phyloP scores from a whole-genome alignment of 2,888 invertebrate species.

The Synanthedon myopaeformis region DNA sequence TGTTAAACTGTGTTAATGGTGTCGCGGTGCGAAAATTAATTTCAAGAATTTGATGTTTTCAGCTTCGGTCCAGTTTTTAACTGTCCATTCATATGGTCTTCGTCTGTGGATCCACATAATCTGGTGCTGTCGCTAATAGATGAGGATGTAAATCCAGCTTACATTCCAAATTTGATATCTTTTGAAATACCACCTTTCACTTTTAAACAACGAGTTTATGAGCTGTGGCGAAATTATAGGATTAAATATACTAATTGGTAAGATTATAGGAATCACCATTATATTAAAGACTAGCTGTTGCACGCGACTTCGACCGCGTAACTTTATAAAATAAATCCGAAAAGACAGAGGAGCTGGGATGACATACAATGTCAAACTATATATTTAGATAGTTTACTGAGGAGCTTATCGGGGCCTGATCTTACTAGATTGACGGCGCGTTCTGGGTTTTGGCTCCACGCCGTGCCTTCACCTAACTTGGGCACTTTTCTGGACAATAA shows the following conservation, averaged over 20 bases:
- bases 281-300: not conserved
- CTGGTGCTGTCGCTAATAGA: slow-evolving; percentile 26
- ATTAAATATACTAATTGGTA: not conserved
- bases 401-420: too few species aligned
- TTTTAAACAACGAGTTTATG: slow-evolving; percentile 26
- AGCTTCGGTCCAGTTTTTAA: slow-evolving; percentile 33
- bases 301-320: too few species aligned
- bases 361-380: too few species aligned
- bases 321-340: too few species aligned
- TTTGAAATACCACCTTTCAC: slow-evolving; percentile 22
- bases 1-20: too few species aligned
- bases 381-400: too few species aligned
- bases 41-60: not conserved
- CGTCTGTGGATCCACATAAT: slow-evolving; percentile 30
- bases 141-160: slow-evolving; percentile 31
- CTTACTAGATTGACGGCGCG: too few species aligned
- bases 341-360: too few species aligned
- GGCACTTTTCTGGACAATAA: too few species aligned
- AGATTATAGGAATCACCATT: not conserved
- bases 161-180: slow-evolving; percentile 17
- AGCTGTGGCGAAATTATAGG: slow-evolving; percentile 17
- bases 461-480: too few species aligned
- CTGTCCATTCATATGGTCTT: slow-evolving; percentile 38
- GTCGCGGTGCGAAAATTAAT: too few species aligned
- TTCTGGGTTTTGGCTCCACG: too few species aligned